A percentile compares a stretch with the other conserved stretches of the same genome.
These are phyloP conservation scores for Thunnus thynnus DNA, from an alignment of 2,113 vertebrate species.

Conservation along the genomic window DNA sequence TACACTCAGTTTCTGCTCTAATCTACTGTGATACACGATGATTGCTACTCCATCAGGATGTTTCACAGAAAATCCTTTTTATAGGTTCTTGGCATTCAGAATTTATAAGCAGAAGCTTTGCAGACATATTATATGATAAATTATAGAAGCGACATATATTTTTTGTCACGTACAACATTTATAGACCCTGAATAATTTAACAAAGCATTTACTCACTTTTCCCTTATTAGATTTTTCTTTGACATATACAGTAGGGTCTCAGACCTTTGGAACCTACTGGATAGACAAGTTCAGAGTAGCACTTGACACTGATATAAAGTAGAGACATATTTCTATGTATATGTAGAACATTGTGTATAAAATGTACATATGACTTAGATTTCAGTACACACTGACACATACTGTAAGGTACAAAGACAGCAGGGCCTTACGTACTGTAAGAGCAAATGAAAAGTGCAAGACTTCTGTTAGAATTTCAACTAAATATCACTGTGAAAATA, in stretches of 20 bases:
- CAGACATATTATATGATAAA: not conserved
- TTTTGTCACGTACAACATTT: not conserved
- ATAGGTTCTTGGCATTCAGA: not conserved
- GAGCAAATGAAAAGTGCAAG: slow-evolving; percentile 1
- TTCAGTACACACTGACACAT: not conserved
- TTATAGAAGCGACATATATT: slow-evolving; percentile 17
- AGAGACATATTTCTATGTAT: not conserved
- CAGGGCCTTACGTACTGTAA: not conserved
- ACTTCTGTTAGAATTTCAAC: slow-evolving; percentile 20
- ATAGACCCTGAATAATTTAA: not conserved
- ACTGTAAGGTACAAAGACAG: slow-evolving; percentile 5
- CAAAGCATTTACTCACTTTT: not conserved
- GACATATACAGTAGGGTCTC: too few species aligned
- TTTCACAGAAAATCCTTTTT: not conserved
- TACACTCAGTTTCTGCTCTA: not conserved
- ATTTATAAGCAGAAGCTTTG: not conserved
- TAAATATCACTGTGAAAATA: slow-evolving; percentile 33
- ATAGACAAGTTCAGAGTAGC: not conserved
- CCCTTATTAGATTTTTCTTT: not conserved
- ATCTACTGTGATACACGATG: not conserved
- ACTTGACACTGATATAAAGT: slow-evolving; percentile 5
- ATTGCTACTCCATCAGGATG: not conserved
- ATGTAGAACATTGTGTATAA: not conserved
- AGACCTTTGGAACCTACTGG: too few species aligned
- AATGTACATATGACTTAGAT: slow-evolving; percentile 2